Evolutionary conservation across 2,888 invertebrate genomes (phyloP).

Genomic region (Scotopteryx bipunctaria): DNA sequence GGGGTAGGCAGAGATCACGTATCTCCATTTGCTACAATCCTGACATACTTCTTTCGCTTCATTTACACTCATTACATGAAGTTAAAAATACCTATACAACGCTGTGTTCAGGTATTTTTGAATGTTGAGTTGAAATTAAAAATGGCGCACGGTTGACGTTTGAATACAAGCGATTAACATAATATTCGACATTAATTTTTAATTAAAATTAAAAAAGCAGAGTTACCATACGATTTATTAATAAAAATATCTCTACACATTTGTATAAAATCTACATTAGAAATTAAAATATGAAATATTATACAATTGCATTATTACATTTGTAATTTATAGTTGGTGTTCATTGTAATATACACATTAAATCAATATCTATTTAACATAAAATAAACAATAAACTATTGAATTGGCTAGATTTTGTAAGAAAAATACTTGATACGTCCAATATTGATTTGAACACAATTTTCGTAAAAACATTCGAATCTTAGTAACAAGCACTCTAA

Average conservation of each 20-base stretch:
- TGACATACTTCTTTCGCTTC: no score
- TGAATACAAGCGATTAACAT: background rate
- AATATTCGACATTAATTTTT: background rate
- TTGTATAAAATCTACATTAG: slow-evolving; percentile 10
- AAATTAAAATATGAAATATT: background rate
- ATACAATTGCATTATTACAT: no score
- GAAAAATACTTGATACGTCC: background rate
- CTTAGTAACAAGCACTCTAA: slow-evolving; percentile 7
- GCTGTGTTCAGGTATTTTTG: slow-evolving; percentile 14
- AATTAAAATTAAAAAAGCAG: background rate
- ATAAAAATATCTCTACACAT: background rate
- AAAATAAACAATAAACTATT: no score
- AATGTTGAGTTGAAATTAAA: background rate
- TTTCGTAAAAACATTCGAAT: background rate
- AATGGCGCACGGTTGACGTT: background rate
- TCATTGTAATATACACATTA: slow-evolving; percentile 1
- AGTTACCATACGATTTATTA: slow-evolving; percentile 12
- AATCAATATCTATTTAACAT: slow-evolving; percentile 18
- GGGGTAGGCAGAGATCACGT: no score
- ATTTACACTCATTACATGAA: no score
- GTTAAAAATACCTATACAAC: slow-evolving; percentile 18
- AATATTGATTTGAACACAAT: no score
- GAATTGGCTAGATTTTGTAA: no score
- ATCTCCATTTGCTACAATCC: no score
- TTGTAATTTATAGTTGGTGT: slow-evolving; percentile 2